phyloP scores from a whole-genome alignment of 2,888 invertebrate species.

The Lissocephala sabroskyi region DNA sequence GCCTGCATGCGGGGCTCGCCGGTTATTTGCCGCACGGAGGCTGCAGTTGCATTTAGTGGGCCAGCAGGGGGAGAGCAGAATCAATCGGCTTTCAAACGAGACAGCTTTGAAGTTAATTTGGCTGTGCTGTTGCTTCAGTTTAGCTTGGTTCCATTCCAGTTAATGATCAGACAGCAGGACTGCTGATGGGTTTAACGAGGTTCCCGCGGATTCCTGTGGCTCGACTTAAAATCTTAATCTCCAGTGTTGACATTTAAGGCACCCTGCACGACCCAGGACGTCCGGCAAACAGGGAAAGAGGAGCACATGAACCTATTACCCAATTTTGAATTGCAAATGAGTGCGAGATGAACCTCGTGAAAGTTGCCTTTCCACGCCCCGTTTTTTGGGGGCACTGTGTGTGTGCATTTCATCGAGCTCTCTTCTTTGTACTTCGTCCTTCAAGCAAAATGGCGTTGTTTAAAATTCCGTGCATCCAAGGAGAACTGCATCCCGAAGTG shows the following conservation, averaged over 20 bases:
- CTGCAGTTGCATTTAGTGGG: not conserved
- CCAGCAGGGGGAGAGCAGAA: too few species aligned
- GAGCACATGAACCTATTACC: slow-evolving; percentile 61
- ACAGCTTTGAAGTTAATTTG: too few species aligned
- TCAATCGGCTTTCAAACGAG: too few species aligned
- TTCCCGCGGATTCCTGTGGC: slow-evolving; percentile 25
- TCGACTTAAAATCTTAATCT: slow-evolving; percentile 59
- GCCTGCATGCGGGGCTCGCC: not conserved
- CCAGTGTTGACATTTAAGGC: slow-evolving; percentile 58
- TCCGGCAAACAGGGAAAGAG: slow-evolving; percentile 19
- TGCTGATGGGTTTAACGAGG: too few species aligned
- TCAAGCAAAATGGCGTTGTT: slow-evolving; percentile 46
- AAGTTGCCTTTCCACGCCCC: slow-evolving; percentile 13
- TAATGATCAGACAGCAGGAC: too few species aligned
- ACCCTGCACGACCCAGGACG: slow-evolving; percentile 37
- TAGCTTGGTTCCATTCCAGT: not conserved
- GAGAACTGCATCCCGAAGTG: slow-evolving; percentile 31
- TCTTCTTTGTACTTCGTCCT: slow-evolving; percentile 26
- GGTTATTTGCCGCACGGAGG: not conserved
- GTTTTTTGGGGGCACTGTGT: slow-evolving; percentile 7
- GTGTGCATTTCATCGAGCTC: too few species aligned
- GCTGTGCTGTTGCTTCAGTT: not conserved
- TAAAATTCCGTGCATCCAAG: slow-evolving; percentile 20
- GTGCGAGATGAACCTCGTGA: slow-evolving; percentile 57
- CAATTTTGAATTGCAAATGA: slow-evolving; percentile 67